Evolutionary conservation across 2,797 vertebrate species (phyloP).

Genomic region (Gallinago solitaria): DNA sequence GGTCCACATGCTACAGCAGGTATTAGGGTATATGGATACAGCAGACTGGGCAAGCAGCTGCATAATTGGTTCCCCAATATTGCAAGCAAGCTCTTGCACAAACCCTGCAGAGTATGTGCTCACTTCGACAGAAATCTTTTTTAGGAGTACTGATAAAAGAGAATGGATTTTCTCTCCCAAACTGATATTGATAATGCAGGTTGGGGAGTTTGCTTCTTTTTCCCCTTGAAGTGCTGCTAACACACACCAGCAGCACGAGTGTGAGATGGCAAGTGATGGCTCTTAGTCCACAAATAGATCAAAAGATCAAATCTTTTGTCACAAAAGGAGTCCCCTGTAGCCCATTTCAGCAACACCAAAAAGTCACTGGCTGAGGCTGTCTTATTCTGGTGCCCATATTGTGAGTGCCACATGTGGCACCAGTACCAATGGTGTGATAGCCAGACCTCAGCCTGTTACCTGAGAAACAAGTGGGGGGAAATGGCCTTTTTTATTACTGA

Average conservation of each 20-base stretch:
- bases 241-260: background rate
- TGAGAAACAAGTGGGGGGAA: background rate
- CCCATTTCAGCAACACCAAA: background rate
- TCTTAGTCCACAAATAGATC: background rate
- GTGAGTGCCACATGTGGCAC: background rate
- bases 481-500: background rate
- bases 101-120: background rate
- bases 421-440: rapidly evolving
- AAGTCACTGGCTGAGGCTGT: background rate
- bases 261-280: background rate
- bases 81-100: background rate
- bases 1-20: background rate
- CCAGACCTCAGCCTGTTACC: background rate
- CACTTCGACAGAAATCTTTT: background rate
- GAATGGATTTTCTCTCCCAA: background rate
- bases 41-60: background rate
- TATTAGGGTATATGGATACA: background rate
- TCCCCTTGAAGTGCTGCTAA: background rate
- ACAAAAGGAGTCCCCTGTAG: background rate
- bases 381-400: rapidly evolving
- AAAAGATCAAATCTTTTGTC: background rate
- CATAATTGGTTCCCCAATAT: background rate
- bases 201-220: background rate
- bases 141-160: background rate
- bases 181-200: background rate